Percentiles rank a stretch among this genome's conserved stretches.
Evolutionary conservation across 2,888 invertebrate genomes (phyloP).

Genomic region (Steromphala cineraria): DNA sequence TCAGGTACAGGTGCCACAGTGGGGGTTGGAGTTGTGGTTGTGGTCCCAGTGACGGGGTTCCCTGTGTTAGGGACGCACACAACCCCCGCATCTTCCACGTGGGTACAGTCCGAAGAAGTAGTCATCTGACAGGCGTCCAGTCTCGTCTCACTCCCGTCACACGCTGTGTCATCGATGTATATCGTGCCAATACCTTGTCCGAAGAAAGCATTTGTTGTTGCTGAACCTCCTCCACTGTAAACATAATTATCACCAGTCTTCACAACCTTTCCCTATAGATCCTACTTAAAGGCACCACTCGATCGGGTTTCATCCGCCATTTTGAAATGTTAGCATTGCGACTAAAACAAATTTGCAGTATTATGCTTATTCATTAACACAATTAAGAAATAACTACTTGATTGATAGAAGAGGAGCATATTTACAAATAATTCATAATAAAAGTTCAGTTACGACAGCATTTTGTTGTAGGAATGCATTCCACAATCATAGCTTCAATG

Average conservation of each 20-base stretch:
- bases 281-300: too few species aligned
- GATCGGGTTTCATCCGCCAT: too few species aligned
- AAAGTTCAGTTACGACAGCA: too few species aligned
- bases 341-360: too few species aligned
- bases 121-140: slow-evolving; percentile 80
- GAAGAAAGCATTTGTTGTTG: slow-evolving; percentile 29
- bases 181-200: slow-evolving; percentile 59
- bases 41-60: slow-evolving; percentile 27
- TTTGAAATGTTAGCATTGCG: too few species aligned
- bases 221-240: slow-evolving; percentile 40
- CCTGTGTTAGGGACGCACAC: slow-evolving; percentile 45
- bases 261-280: not conserved
- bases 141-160: slow-evolving; percentile 79
- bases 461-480: too few species aligned
- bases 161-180: slow-evolving; percentile 75
- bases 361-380: too few species aligned
- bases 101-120: slow-evolving; percentile 83
- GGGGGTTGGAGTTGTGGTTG: slow-evolving; percentile 38
- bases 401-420: too few species aligned
- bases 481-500: too few species aligned
- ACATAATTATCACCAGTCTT: too few species aligned
- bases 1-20: slow-evolving; percentile 42
- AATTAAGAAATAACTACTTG: too few species aligned
- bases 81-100: slow-evolving; percentile 85
- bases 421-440: too few species aligned